phyloP scores from a whole-genome alignment of 2,797 vertebrate species.

The Podarcis siculus region DNA sequence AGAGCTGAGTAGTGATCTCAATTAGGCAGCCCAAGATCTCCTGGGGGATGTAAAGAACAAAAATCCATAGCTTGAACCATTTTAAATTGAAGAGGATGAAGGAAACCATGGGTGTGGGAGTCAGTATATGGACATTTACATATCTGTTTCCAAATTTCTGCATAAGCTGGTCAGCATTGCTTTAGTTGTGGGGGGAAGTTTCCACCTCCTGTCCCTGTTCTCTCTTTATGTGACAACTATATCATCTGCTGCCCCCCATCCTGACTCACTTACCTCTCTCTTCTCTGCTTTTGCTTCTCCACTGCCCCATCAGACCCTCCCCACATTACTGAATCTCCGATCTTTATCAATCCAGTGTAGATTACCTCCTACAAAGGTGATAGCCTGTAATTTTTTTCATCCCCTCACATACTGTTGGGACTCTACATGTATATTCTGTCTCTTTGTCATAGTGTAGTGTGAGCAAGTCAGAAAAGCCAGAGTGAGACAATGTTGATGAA shows the following conservation, averaged over 20 bases:
- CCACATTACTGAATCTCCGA: not conserved
- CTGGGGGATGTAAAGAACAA: not conserved
- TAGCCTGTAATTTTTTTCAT: not conserved
- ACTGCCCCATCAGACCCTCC: no score
- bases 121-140: not conserved
- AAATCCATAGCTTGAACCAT: not conserved
- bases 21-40: slow-evolving; percentile 16
- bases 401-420: not conserved
- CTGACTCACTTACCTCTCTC: not conserved
- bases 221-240: not conserved
- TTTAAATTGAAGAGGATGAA: not conserved
- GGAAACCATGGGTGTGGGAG: not conserved
- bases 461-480: not conserved
- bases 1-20: not conserved
- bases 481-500: not conserved
- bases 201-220: no score
- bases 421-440: not conserved
- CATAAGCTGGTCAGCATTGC: not conserved
- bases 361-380: not conserved
- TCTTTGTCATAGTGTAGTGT: not conserved
- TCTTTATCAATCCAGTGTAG: not conserved
- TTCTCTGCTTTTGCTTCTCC: not conserved
- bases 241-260: not conserved
- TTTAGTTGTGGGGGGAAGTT: not conserved
- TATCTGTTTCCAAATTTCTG: not conserved